These are phyloP conservation scores for Callopanchax toddi DNA, from an alignment of 2,113 vertebrate genomes.

Conservation along the genomic window DNA sequence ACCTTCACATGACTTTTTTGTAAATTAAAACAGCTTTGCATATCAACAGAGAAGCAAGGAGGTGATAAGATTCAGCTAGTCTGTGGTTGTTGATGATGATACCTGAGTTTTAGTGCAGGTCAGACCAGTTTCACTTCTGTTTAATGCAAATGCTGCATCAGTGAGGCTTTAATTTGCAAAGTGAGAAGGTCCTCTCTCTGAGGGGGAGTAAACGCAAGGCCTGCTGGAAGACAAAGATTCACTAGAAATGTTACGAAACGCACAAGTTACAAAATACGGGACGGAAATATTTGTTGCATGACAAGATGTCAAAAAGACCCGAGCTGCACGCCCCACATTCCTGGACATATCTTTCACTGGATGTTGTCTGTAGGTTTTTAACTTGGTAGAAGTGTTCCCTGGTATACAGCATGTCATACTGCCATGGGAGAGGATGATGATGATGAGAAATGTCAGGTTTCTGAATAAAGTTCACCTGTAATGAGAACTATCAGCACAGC, in stretches of 20 bases:
- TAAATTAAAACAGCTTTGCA: constrained; percentile 34
- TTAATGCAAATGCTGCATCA: constrained; percentile 35
- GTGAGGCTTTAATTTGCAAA: constrained; percentile 6
- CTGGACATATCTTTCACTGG: background rate
- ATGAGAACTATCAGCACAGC: background rate
- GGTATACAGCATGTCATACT: background rate
- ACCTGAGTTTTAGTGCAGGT: constrained; percentile 13
- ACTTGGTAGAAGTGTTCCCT: background rate
- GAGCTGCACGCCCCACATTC: background rate
- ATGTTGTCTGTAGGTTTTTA: background rate
- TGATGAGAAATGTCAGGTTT: background rate
- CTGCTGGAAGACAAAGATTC: constrained; percentile 4
- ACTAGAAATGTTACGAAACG: background rate
- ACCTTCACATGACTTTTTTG: constrained; percentile 23
- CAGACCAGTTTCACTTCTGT: constrained; percentile 8
- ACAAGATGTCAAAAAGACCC: background rate
- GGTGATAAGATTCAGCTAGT: constrained; percentile 13
- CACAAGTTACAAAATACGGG: background rate
- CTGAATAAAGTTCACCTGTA: background rate
- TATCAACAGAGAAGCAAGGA: constrained; percentile 18
- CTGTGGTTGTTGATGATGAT: constrained; percentile 7
- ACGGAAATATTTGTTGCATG: background rate
- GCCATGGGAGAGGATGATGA: background rate
- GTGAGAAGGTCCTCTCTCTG: background rate
- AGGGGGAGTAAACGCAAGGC: background rate